Percentiles rank a stretch among this genome's conserved stretches.
Conservation (phyloP, 1,140 invertebrate species). For the Hylaeus anthracinus region DNA sequence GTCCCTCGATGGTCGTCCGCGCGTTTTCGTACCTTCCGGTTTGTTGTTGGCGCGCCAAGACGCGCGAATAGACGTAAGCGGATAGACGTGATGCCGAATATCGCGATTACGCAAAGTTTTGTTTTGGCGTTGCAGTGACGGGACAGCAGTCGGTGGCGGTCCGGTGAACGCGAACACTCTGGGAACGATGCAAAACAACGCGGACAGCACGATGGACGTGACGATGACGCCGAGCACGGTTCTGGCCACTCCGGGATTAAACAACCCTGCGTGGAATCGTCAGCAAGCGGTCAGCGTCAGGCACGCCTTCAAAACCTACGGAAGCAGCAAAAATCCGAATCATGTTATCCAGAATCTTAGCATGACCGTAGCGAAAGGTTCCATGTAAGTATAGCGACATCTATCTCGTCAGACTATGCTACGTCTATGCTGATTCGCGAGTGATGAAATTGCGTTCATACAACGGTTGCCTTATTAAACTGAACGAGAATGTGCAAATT, state of each 20-base stretch:
- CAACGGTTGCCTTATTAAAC: no score
- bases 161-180: slow-evolving; percentile 55
- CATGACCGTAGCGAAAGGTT: slow-evolving; percentile 95
- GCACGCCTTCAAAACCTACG: slow-evolving; percentile 93
- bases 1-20: no score
- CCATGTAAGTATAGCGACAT: slow-evolving; percentile 87
- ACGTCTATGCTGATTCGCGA: neutral
- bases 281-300: slow-evolving; percentile 92
- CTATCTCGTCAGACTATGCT: neutral
- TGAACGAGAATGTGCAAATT: no score
- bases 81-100: neutral
- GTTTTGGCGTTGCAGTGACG: slow-evolving; percentile 62
- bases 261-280: slow-evolving; percentile 81
- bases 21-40: no score
- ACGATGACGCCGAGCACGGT: slow-evolving; percentile 67
- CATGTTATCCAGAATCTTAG: slow-evolving; percentile 92
- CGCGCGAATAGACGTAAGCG: neutral
- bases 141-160: slow-evolving; percentile 55
- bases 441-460: neutral
- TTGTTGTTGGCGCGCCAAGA: neutral
- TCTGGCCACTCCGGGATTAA: slow-evolving; percentile 73
- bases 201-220: slow-evolving; percentile 63
- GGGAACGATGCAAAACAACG: slow-evolving; percentile 64
- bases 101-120: neutral
- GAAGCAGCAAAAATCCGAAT: slow-evolving; percentile 90